Evolutionary conservation across 1,140 invertebrate species (phyloP).

Genomic region (Nomia melanderi): DNA sequence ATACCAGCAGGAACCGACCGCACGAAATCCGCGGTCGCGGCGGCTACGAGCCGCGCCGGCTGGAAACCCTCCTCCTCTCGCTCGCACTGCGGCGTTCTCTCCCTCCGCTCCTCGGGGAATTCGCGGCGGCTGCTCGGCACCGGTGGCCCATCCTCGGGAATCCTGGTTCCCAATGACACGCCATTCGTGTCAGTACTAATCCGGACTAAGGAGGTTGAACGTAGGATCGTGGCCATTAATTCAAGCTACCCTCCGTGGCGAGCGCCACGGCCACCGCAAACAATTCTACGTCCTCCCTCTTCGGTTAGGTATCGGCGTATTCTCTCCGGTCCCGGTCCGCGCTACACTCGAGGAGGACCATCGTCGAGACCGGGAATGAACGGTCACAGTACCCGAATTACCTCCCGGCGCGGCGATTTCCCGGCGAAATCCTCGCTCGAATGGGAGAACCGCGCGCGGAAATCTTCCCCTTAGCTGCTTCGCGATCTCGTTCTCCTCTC

Average conservation of each 20-base stretch:
- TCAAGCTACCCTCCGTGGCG: conserved; percentile 55
- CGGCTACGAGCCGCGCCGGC: neutral
- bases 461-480: too few relatives aligned
- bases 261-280: conserved; percentile 59
- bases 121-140: conserved; percentile 40
- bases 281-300: conserved; percentile 21
- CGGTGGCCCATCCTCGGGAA: conserved; percentile 52
- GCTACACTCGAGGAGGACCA: neutral
- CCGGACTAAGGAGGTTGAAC: conserved; percentile 72
- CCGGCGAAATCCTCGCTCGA: neutral
- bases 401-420: too few relatives aligned
- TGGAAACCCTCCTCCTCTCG: conserved; percentile 15
- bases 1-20: neutral
- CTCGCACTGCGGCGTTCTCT: too few relatives aligned
- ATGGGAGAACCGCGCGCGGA: too few relatives aligned
- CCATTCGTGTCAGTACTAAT: conserved; percentile 74
- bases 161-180: conserved; percentile 72
- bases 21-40: conserved; percentile 52
- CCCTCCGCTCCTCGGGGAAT: conserved; percentile 51
- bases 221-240: conserved; percentile 71
- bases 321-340: neutral
- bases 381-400: neutral
- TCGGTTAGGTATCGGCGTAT: neutral
- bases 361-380: neutral
- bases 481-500: too few relatives aligned